Percentiles rank a stretch among this genome's conserved stretches.
phyloP scores from a whole-genome alignment of 2,113 vertebrate species.

The Indicator maculatus region DNA sequence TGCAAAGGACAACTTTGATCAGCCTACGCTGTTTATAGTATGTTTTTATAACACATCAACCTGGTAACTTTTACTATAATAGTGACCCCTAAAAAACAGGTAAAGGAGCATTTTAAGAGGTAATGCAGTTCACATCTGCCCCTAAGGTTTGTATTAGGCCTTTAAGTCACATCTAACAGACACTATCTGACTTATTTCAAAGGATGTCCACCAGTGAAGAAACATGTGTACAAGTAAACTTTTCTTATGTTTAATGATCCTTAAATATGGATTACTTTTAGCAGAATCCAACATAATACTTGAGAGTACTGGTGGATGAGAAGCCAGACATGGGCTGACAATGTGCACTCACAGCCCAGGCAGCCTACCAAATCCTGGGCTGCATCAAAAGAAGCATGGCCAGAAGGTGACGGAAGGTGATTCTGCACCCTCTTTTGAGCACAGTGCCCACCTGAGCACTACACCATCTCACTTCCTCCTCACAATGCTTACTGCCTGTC shows the following conservation, averaged over 20 bases:
- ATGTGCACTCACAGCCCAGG: not conserved
- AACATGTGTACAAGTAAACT: not conserved
- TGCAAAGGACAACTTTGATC: not conserved
- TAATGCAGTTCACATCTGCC: not conserved
- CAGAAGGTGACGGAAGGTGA: not conserved
- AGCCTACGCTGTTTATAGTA: not conserved
- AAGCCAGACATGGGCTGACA: fast-evolving
- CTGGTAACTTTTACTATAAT: not conserved
- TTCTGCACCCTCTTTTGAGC: not conserved
- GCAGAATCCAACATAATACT: not conserved
- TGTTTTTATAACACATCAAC: not conserved
- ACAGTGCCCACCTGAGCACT: not conserved
- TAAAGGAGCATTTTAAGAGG: not conserved
- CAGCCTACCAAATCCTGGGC: not conserved
- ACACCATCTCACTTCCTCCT: not conserved
- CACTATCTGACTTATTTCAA: not conserved
- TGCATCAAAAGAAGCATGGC: not conserved
- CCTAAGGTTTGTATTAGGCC: not conserved
- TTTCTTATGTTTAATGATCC: not conserved
- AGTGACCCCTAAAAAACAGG: not conserved
- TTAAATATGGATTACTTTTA: not conserved
- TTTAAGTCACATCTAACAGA: not conserved
- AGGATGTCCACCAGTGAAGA: not conserved
- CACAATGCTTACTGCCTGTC: not conserved
- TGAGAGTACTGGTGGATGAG: not conserved